These are phyloP conservation scores for Henricia sp. DNA, from an alignment of 53 echinoderm and acorn worm genomes.

Conservation along the genomic window DNA sequence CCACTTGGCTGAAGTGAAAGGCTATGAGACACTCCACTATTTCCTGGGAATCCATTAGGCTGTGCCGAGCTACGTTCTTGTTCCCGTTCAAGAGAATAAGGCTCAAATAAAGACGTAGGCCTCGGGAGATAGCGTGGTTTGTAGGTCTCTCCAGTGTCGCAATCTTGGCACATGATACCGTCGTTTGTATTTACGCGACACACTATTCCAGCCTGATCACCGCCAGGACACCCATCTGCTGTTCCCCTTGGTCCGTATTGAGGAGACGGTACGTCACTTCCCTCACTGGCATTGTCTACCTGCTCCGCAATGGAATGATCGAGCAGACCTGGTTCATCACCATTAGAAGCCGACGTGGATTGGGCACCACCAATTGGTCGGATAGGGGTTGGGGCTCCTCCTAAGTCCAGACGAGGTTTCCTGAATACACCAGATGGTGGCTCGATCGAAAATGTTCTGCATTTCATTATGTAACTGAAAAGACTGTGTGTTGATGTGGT, in stretches of 20 bases:
- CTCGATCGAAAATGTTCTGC: neutral
- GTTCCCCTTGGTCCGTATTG: slow-evolving; percentile 53
- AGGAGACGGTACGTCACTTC: neutral
- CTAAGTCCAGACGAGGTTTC: slow-evolving; percentile 74
- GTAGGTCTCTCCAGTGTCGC: slow-evolving; percentile 19
- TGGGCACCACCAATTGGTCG: slow-evolving; percentile 41
- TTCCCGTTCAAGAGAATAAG: slow-evolving; percentile 44
- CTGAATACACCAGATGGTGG: slow-evolving; percentile 71
- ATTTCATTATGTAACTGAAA: too few relatives aligned
- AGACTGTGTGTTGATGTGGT: too few relatives aligned
- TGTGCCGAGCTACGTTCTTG: slow-evolving; percentile 34
- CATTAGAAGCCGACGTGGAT: neutral
- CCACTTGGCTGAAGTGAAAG: slow-evolving; percentile 3
- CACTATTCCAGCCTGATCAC: slow-evolving; percentile 28
- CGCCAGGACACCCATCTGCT: slow-evolving; percentile 59
- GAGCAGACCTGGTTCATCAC: neutral
- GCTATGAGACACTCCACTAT: neutral
- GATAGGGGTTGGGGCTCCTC: slow-evolving; percentile 66
- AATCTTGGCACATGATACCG: slow-evolving; percentile 16
- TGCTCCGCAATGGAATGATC: slow-evolving; percentile 20
- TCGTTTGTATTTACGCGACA: slow-evolving; percentile 6
- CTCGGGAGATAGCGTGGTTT: slow-evolving; percentile 45
- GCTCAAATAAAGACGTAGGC: slow-evolving; percentile 62
- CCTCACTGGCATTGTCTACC: slow-evolving; percentile 38
- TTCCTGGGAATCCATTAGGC: too few relatives aligned